Conservation (phyloP, 2,113 vertebrate genomes). For the Passer montanus region DNA sequence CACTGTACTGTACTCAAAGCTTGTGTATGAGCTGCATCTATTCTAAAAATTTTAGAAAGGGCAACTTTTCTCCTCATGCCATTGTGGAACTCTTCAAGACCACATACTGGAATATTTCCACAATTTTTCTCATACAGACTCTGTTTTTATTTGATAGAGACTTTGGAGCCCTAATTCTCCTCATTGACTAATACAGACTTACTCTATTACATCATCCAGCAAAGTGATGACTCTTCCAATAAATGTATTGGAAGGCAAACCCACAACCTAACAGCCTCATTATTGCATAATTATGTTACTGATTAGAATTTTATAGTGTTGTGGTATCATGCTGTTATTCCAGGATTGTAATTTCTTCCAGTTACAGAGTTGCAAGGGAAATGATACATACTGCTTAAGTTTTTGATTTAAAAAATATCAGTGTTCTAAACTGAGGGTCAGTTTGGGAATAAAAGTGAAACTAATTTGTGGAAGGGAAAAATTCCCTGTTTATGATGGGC, state of each 20-base stretch:
- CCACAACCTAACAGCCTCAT: not conserved
- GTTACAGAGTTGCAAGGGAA: not conserved
- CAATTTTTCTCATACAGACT: not conserved
- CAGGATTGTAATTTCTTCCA: not conserved
- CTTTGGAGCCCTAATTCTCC: not conserved
- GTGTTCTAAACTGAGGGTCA: not conserved
- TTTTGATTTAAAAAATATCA: not conserved
- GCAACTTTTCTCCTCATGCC: not conserved
- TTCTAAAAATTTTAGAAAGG: not conserved
- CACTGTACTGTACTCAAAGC: not conserved
- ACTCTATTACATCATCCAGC: not conserved
- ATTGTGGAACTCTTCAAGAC: not conserved
- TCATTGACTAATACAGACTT: not conserved
- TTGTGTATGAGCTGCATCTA: not conserved
- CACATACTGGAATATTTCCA: not conserved
- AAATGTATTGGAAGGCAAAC: not conserved
- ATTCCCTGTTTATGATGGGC: not conserved
- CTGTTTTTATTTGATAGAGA: not conserved
- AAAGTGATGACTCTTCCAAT: not conserved
- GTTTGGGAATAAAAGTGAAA: not conserved
- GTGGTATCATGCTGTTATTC: not conserved
- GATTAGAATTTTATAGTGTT: not conserved
- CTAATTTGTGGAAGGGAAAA: not conserved
- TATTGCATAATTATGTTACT: not conserved
- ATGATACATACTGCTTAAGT: not conserved